Evolutionary conservation across 2,797 vertebrate genomes (phyloP).

Genomic region (Danio albolineatus): DNA sequence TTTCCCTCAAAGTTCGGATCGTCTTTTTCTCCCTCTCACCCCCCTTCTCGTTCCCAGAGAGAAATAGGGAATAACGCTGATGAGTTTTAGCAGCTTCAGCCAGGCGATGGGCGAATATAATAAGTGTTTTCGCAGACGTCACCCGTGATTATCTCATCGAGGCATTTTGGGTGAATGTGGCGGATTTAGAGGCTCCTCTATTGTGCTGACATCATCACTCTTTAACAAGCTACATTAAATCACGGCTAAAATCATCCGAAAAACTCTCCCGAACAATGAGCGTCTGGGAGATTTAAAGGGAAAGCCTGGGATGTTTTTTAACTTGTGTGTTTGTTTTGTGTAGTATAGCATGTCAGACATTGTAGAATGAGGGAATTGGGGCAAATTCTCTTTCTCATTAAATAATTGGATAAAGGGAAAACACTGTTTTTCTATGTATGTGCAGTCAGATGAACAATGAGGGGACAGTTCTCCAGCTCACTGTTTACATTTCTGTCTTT

Average conservation of each 20-base stretch:
- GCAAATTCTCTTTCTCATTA: constrained; percentile 71
- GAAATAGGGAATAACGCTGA: constrained; percentile 81
- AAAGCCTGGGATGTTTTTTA: constrained; percentile 53
- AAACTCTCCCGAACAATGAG: constrained; percentile 80
- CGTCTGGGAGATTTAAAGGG: constrained; percentile 79
- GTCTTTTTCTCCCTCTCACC: constrained; percentile 57
- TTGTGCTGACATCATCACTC: constrained; percentile 88
- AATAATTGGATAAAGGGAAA: constrained; percentile 71
- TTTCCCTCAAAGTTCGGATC: constrained; percentile 75
- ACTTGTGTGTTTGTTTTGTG: constrained; percentile 63
- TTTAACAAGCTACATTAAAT: constrained; percentile 86
- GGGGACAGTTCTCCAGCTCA: constrained; percentile 45
- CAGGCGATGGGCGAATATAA: constrained; percentile 89
- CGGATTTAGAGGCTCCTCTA: constrained; percentile 90
- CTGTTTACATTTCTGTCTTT: constrained; percentile 50
- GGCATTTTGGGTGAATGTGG: constrained; percentile 89
- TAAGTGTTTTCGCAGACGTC: constrained; percentile 92
- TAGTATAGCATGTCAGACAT: constrained; percentile 48
- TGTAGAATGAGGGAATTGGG: constrained; percentile 73
- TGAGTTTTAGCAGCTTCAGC: constrained; percentile 89
- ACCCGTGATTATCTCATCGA: constrained; percentile 88
- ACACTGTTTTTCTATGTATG: constrained; percentile 68
- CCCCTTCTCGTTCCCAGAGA: constrained; percentile 72
- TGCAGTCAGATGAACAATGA: constrained; percentile 64
- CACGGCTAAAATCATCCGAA: constrained; percentile 82